Evolutionary conservation across 2,113 vertebrate species (phyloP), one percentile per base, ranked within the genome.

Genomic region (Microtus pennsylvanicus): DNA sequence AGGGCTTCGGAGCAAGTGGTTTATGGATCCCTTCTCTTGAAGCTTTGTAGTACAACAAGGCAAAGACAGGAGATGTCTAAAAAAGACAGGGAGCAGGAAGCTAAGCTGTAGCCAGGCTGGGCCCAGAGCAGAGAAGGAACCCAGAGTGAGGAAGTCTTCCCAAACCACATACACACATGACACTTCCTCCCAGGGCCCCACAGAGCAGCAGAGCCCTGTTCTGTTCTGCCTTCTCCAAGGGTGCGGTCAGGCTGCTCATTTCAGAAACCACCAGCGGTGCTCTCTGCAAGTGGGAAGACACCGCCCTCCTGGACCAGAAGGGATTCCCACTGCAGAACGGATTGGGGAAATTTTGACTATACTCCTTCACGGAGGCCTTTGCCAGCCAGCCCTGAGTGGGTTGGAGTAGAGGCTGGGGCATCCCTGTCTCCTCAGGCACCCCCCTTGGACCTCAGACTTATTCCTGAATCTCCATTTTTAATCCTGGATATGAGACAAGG

Each of bases 261-360:
- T 65, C 47, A 61, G 45, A 91, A 13, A 42, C 77, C 74, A 47
- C 78, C 82, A 65, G 55, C 63, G 74, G 87, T 35, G 0, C 45
- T 90, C 76, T 93, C 82, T 91, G 30, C 69, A 85, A 72, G 10
- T 0, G 35, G 90, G 52, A 85, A 61, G 72, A 63, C 65, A 30
- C n/a, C 26, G 0, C 45, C 76, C 26, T 86, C 42, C 30, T 0
- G 10, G 91, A 65, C 76, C 52, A 30, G 69, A 5, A 70, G 81
- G 67, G 52, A 55, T 58, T 92, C 28, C 78, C 22, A 0, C 58
- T 0, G 0, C 74, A 75, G 95, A 78, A 83, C 22, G 74, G 58
- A 65, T 90, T 52, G 33, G 42, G 90, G 94, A 87, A 90, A 95
- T 35, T 11, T 24, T 86, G 93, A 89, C 67, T 58, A 28, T 61